Conservation (phyloP, 2,797 vertebrate species). For the Microctenopoma stevenorrisi region DNA sequence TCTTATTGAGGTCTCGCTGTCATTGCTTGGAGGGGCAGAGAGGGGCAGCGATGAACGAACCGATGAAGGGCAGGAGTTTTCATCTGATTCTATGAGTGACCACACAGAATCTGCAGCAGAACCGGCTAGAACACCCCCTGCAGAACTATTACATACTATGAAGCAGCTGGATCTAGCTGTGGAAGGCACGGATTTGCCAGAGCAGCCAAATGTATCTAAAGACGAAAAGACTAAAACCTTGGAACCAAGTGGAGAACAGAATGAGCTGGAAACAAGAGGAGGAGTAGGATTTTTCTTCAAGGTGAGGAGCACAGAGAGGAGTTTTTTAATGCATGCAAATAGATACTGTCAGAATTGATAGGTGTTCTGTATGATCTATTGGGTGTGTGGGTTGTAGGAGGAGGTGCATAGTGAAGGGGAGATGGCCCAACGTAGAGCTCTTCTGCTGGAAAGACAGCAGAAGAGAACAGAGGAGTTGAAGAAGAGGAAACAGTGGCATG, state of each 20-base stretch:
- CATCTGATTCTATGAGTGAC: constrained; percentile 88
- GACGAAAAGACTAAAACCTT: constrained; percentile 4
- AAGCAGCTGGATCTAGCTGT: constrained; percentile 31
- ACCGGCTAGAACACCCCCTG: background rate
- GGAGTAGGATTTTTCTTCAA: constrained; percentile 87
- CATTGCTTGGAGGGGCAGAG: constrained; percentile 74
- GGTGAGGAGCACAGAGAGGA: constrained; percentile 68
- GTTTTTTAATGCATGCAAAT: background rate
- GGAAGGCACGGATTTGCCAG: background rate
- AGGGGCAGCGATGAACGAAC: constrained; percentile 73
- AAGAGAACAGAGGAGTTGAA: constrained; percentile 86
- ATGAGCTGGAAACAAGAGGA: constrained; percentile 74
- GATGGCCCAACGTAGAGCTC: constrained; percentile 89
- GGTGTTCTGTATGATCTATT: background rate
- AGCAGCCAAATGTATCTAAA: constrained; percentile 30
- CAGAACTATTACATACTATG: constrained; percentile 29
- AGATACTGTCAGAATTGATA: background rate
- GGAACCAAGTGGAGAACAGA: constrained; percentile 50
- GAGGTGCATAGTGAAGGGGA: constrained; percentile 84
- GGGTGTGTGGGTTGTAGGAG: constrained; percentile 75
- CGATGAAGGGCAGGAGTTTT: constrained; percentile 82
- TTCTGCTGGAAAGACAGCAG: constrained; percentile 89
- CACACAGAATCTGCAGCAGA: constrained; percentile 73
- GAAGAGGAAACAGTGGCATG: constrained; percentile 85
- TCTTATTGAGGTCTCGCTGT: constrained; percentile 80